These are phyloP conservation scores for Agrochola litura DNA, from an alignment of 2,888 invertebrate genomes.

Conservation along the genomic window DNA sequence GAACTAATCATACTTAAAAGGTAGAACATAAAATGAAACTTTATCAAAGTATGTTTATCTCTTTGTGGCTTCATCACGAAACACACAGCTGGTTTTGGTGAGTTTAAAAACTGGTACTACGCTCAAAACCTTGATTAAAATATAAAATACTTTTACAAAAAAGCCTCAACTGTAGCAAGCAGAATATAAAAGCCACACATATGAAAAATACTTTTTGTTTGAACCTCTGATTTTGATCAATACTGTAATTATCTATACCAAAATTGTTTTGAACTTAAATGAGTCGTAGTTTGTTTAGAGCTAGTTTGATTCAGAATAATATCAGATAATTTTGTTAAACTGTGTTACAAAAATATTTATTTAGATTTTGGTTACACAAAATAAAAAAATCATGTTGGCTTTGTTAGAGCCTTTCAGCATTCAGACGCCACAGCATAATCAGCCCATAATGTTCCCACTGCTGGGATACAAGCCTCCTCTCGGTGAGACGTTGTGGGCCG, in stretches of 20 bases:
- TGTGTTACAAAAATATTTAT: not conserved
- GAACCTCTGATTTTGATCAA: constrained; percentile 16
- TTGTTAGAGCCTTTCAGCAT: not conserved
- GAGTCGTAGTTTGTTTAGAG: constrained; percentile 6
- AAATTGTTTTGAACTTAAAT: not conserved
- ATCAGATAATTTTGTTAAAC: constrained; percentile 8
- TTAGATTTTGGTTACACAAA: too few relatives aligned
- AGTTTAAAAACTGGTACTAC: constrained; percentile 3
- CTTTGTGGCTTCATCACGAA: constrained; percentile 15
- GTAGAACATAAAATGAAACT: constrained; percentile 1
- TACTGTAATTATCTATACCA: not conserved
- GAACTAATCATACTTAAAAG: constrained; percentile 4
- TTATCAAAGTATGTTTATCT: constrained; percentile 29
- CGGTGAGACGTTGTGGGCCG: too few relatives aligned
- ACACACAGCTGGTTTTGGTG: constrained; percentile 8
- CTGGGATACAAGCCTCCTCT: too few relatives aligned
- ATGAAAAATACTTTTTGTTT: constrained; percentile 5
- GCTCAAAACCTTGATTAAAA: constrained; percentile 28
- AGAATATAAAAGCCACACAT: constrained; percentile 2
- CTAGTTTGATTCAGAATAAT: too few relatives aligned
- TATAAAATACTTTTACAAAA: constrained; percentile 25
- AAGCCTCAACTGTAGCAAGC: not conserved
- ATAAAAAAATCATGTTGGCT: not conserved
- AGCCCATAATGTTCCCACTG: too few relatives aligned
- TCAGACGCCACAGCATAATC: not conserved